Evolutionary conservation across 37 sponge, comb jelly and placozoan species (phyloP).

Genomic region (Lycopodina hypogea): DNA sequence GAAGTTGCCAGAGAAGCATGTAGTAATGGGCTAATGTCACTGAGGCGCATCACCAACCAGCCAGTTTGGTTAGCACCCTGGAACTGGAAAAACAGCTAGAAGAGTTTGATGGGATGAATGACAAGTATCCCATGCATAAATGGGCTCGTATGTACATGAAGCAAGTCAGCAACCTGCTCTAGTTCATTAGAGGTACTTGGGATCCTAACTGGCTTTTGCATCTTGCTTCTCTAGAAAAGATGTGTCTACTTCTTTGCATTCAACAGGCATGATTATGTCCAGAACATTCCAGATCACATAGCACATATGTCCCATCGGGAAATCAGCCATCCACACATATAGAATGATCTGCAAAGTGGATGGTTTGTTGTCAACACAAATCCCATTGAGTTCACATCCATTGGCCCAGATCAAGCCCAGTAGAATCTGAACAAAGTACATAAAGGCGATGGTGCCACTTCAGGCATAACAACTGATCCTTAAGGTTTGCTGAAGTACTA

Average conservation of each 20-base stretch:
- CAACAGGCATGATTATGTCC: not conserved
- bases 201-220: not conserved
- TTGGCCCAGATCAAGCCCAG: too few species aligned
- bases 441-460: not conserved
- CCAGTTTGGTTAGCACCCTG: not conserved
- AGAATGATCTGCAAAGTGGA: slow-evolving; percentile 1
- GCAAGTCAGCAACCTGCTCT: not conserved
- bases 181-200: not conserved
- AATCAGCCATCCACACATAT: not conserved
- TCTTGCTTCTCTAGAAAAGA: not conserved
- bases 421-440: too few species aligned
- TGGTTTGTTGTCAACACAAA: not conserved
- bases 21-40: too few species aligned
- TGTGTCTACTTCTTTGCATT: slow-evolving; percentile 6
- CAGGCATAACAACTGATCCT: slow-evolving; percentile 4
- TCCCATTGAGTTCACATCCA: not conserved
- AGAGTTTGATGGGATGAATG: not conserved
- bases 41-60: not conserved
- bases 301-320: not conserved
- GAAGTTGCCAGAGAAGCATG: not conserved
- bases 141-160: not conserved
- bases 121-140: too few species aligned
- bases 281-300: not conserved
- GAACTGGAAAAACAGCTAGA: not conserved
- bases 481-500: not conserved